Percentiles rank a stretch among this genome's conserved stretches.
phyloP scores from a whole-genome alignment of 30 jellyfish, hydroid and myxozoan species.

The Rhopilema esculentum region DNA sequence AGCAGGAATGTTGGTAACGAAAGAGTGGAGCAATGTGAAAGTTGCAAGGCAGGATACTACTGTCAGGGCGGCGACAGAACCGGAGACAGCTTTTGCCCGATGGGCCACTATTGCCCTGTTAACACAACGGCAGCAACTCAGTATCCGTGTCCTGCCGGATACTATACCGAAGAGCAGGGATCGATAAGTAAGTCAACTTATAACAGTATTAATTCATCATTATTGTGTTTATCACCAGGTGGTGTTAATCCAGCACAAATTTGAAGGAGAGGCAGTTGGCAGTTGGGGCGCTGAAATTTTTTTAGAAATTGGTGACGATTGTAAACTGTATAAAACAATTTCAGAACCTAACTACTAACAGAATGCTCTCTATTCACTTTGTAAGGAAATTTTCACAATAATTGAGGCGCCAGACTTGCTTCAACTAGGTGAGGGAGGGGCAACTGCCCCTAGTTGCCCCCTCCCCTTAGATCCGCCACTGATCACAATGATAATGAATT shows the following conservation, averaged over 20 bases:
- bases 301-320: no score
- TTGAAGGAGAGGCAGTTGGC: no score
- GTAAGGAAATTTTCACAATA: no score
- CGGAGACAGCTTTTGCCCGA: conserved; percentile 94
- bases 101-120: conserved; percentile 97
- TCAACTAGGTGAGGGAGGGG: no score
- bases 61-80: conserved; percentile 95
- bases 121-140: conserved; percentile 78
- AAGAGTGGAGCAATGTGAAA: conserved; percentile 85
- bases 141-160: conserved; percentile 94
- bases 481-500: not conserved
- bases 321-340: no score
- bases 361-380: no score
- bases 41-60: conserved; percentile 86
- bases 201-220: not conserved
- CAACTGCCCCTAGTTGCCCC: no score
- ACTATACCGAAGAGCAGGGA: conserved; percentile 91
- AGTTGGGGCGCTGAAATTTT: no score
- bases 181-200: conserved; percentile 86
- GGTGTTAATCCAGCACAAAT: not conserved
- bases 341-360: no score
- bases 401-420: no score
- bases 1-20: conserved; percentile 76
- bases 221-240: no score
- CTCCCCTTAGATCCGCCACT: not conserved